Percentiles rank a stretch among this genome's conserved stretches.
Evolutionary conservation across 2,888 invertebrate species (phyloP).

Genomic region (Trissolcus japonicus): DNA sequence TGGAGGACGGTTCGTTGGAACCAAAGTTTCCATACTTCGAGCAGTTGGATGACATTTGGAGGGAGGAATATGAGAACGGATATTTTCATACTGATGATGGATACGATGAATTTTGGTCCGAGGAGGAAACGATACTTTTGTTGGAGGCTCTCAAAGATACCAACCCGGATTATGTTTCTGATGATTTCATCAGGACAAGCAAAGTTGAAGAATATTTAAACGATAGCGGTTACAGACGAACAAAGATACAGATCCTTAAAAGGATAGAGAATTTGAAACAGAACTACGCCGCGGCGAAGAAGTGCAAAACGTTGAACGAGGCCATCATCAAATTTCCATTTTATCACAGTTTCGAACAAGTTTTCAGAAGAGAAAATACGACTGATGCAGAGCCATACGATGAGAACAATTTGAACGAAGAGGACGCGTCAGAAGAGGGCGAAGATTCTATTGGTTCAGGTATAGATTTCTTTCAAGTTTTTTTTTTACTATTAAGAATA

Average conservation of each 20-base stretch:
- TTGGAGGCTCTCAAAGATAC: constrained; percentile 59
- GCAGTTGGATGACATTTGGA: constrained; percentile 60
- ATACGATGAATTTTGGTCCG: constrained; percentile 60
- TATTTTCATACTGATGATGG: constrained; percentile 46
- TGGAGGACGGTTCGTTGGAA: neutral
- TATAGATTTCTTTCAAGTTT: neutral
- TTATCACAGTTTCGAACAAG: constrained; percentile 58
- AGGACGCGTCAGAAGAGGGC: constrained; percentile 2
- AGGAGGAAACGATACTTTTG: constrained; percentile 60
- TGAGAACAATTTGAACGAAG: neutral
- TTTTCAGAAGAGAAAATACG: neutral
- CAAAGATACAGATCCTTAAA: constrained; percentile 54
- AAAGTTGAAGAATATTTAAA: constrained; percentile 54
- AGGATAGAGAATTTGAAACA: constrained; percentile 58
- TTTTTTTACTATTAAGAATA: neutral
- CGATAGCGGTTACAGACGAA: constrained; percentile 60
- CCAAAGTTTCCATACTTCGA: constrained; percentile 54
- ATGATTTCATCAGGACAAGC: constrained; percentile 47
- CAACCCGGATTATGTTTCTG: constrained; percentile 46
- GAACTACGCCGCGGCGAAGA: constrained; percentile 54
- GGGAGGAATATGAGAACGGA: constrained; percentile 54
- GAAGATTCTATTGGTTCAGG: constrained; percentile 24
- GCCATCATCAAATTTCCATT: constrained; percentile 60
- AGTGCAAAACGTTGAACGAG: constrained; percentile 40
- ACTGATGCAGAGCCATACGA: neutral